phyloP scores from a whole-genome alignment of 2,888 invertebrate genomes.

The Bellardia pandia region DNA sequence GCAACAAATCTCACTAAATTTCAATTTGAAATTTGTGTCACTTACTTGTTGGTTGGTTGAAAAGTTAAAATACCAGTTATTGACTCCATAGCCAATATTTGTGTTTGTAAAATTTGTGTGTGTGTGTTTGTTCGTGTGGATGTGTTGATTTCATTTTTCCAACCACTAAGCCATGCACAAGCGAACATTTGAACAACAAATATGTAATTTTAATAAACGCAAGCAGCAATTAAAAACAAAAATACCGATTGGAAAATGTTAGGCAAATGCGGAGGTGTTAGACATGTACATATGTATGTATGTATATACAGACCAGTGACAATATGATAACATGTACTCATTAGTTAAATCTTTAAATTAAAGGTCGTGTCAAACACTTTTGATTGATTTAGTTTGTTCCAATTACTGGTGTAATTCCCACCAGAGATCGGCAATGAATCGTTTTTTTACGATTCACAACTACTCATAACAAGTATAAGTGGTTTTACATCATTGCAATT shows the following conservation, averaged over 20 bases:
- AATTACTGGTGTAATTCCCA: background rate
- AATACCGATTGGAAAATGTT: conserved; percentile 30
- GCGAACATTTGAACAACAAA: background rate
- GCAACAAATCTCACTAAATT: background rate
- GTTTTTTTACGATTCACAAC: too few relatives aligned
- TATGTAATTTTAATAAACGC: conserved; percentile 37
- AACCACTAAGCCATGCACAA: background rate
- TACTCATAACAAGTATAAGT: too few relatives aligned
- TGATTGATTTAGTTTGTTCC: background rate
- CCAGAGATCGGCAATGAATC: too few relatives aligned
- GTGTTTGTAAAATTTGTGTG: background rate
- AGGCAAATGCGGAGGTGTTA: background rate
- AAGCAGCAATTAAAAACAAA: background rate
- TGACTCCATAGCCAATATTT: background rate
- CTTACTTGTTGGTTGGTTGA: conserved; percentile 6
- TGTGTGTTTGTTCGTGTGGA: background rate
- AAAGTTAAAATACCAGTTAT: background rate
- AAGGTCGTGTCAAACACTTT: background rate
- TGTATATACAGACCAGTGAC: background rate
- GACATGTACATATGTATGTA: too few relatives aligned
- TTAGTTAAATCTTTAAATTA: background rate
- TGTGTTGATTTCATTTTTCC: background rate
- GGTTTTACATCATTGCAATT: too few relatives aligned
- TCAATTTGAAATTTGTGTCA: background rate
- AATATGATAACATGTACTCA: background rate